phyloP scores from a whole-genome alignment of 2,113 vertebrate species.

The Lepisosteus osseus region DNA sequence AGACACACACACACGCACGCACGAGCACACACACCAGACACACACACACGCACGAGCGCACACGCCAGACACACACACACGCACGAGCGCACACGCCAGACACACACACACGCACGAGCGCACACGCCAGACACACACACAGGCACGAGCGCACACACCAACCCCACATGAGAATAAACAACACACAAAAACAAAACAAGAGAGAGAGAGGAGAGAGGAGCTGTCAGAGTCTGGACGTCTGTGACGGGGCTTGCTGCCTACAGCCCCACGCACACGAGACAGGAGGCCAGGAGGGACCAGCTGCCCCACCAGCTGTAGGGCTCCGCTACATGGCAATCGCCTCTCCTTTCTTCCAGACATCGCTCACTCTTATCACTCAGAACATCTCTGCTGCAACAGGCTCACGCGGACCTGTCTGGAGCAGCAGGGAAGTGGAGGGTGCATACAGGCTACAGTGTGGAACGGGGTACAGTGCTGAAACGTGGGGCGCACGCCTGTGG shows the following conservation, averaged over 20 bases:
- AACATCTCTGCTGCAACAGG: too few species aligned
- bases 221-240: not conserved
- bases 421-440: not conserved
- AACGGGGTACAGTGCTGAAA: too few species aligned
- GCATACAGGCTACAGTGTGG: not conserved
- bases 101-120: not conserved
- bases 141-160: not conserved
- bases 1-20: slow-evolving; percentile 51
- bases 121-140: not conserved
- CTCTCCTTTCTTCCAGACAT: too few species aligned
- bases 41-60: not conserved
- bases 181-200: not conserved
- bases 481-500: too few species aligned
- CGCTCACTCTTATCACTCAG: too few species aligned
- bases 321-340: too few species aligned
- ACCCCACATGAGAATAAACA: not conserved
- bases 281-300: too few species aligned
- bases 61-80: slow-evolving; percentile 8
- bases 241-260: too few species aligned
- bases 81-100: not conserved
- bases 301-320: too few species aligned
- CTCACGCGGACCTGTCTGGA: too few species aligned
- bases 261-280: too few species aligned
- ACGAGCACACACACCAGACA: slow-evolving; percentile 24
- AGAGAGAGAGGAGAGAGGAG: slow-evolving; percentile 22